Base-by-base conservation (phyloP, 2,113 vertebrate species). In the Coregonus clupeaformis region DNA sequence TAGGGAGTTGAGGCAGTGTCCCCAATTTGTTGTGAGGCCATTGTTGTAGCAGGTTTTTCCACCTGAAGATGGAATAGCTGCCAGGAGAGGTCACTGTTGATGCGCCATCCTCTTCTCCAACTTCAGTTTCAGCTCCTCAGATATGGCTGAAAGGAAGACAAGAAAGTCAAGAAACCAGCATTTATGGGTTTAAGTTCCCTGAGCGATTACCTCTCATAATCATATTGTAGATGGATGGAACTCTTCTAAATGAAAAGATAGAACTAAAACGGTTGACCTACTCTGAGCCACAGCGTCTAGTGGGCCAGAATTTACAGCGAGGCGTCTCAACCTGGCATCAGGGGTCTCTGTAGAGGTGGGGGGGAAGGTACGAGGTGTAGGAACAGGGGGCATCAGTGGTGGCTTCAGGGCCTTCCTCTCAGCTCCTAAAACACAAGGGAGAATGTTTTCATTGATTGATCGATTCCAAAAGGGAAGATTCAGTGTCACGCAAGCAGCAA, bases 51-150 rank as follows among this genome's bases (percentile, higher is more conserved):
- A 14, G n/a, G 3, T 55, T 29, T 27, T 2, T 36, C 25, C 45
- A 68, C 66, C 22, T 25, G 69, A 3, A 9, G 5, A 20, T 52
- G 13, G 68, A 3, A 11, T 57, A 68, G 18, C 32, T 12, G 12
- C 64, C 73, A 71, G 76, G 2, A 77, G 64, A 62, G 32, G 78
- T 85, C 84, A 80, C 30, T 82, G n/a, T 6, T 45, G 22, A 63
- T 1, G 3, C 11, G 60, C 85, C 5, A 22, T 42, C 69, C 80
- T 86, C 71, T 66, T 81, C 64, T 85, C 76, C 4, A 95, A 32
- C 47, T 83, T 91, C 1, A 52, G 42, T 55, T 88, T 89, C 29
- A 96, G 91, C 81, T 96, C 36, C 1, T 84, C 88, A 0, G 79
- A 84, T 11, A 94, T 24, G 0, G 68, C 80, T 76, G 82, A 62